These are phyloP conservation scores for Xenus cinereus DNA, from an alignment of 2,113 vertebrate species.

Conservation along the genomic window DNA sequence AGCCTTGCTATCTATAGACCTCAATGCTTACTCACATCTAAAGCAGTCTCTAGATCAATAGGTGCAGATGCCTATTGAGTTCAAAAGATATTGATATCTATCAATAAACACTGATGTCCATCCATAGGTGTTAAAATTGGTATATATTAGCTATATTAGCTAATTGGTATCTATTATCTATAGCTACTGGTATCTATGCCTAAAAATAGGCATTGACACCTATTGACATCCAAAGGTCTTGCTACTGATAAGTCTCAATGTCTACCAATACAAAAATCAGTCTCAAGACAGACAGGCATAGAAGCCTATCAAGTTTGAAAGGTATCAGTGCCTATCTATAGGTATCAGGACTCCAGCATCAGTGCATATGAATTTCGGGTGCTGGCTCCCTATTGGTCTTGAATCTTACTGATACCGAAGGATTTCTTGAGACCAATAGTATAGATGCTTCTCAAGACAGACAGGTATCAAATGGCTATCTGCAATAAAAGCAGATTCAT, in stretches of 20 bases:
- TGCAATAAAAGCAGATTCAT: neutral
- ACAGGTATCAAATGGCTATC: neutral
- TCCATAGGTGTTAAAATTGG: neutral
- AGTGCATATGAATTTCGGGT: neutral
- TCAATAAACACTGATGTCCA: neutral
- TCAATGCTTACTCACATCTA: neutral
- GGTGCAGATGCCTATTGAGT: neutral
- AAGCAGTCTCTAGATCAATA: neutral
- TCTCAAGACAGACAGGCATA: neutral
- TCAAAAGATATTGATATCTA: neutral
- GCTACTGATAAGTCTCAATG: neutral
- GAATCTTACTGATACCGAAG: neutral
- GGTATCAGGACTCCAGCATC: neutral
- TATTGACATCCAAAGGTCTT: neutral
- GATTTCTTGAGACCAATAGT: neutral
- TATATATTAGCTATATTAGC: no score
- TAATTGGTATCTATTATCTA: no score
- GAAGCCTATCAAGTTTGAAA: neutral
- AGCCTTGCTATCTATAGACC: neutral
- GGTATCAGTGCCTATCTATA: neutral
- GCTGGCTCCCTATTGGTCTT: neutral
- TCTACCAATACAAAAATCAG: neutral
- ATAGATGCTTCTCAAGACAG: neutral
- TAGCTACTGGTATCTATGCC: neutral
- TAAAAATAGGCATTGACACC: neutral